Conservation (phyloP, 2,113 vertebrate species). For the Suricata suricatta region DNA sequence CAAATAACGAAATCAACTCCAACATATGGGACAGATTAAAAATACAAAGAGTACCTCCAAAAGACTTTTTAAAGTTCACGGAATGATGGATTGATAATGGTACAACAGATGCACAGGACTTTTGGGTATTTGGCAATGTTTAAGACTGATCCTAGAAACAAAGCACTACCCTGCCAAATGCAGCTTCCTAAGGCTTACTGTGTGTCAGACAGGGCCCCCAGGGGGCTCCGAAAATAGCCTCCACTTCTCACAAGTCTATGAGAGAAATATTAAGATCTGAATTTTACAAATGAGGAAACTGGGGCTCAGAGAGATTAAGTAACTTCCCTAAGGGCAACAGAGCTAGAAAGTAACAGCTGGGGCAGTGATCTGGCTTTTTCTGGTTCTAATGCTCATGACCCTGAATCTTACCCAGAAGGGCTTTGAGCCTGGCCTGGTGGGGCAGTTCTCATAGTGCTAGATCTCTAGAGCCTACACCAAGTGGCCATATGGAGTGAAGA, state of each 20-base stretch:
- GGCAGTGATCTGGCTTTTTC: not conserved
- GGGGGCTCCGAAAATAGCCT: not conserved
- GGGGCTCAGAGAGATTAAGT: not conserved
- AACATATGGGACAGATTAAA: not conserved
- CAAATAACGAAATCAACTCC: not conserved
- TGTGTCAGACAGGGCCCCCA: not conserved
- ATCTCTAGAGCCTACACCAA: not conserved
- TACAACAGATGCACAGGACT: not conserved
- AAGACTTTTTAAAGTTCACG: not conserved
- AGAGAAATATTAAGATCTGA: not conserved
- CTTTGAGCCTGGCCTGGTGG: not conserved
- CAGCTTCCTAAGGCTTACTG: not conserved
- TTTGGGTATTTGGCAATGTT: not conserved
- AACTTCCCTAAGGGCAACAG: not conserved
- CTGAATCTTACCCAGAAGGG: not conserved
- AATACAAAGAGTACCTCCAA: not conserved
- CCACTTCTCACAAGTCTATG: not conserved
- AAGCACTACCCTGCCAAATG: not conserved
- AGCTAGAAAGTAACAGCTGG: not conserved
- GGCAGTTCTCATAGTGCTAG: not conserved
- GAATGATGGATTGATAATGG: not conserved
- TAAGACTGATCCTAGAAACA: not conserved
- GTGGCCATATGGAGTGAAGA: not conserved
- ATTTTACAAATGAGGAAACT: constrained; percentile 42
- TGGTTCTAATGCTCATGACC: not conserved